Evolutionary conservation across 2,113 vertebrate genomes (phyloP), one percentile per base, ranked within the genome.

Genomic region (Nothocercus nigrocapillus): DNA sequence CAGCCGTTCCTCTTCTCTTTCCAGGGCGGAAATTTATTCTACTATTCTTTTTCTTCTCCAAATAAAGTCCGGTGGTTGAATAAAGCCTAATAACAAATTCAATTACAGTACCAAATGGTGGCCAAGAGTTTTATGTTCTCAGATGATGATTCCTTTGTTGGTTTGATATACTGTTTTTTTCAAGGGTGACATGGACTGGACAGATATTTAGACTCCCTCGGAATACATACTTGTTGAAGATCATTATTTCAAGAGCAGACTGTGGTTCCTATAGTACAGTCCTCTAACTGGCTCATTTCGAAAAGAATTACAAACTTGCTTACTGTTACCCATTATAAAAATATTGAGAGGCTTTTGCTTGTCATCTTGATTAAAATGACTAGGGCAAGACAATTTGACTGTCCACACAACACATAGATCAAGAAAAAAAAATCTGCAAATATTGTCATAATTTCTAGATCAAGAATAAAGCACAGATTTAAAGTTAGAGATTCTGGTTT

Each of bases 241-340:
- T 34, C 5, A 9, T 44, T 75, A 36, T 64, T 80, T 84, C 59
- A 76, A 62, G 24, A 62, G 17, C 15, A 21, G 13, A n/a, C 10
- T 63, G 17, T 70, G 22, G 2, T 27, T 81, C 3, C n/a, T 85
- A 77, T 3, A 42, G 4, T 5, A 49, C 4, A 18, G 2, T 69
- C 5, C 36, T 66, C 27, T 58, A 77, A 42, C 8, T 49, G 69
- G 17, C 2, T 67, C 59, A 54, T 82, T 85, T 82, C 44, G 4
- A 40, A 83, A 89, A 49, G 2, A 62, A n/a, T 3, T 61, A n/a
- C 0, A 1, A 9, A 20, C 8, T 58, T 1, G 0, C 67, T 73
- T 82, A 38, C 22, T 53, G 19, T 14, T 59, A 36, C 47, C 47
- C 17, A 19, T 51, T 36, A 20, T 38, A 56, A 68, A 3, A 68